phyloP scores from a whole-genome alignment of 2,888 invertebrate species.

The Apantesis nais region DNA sequence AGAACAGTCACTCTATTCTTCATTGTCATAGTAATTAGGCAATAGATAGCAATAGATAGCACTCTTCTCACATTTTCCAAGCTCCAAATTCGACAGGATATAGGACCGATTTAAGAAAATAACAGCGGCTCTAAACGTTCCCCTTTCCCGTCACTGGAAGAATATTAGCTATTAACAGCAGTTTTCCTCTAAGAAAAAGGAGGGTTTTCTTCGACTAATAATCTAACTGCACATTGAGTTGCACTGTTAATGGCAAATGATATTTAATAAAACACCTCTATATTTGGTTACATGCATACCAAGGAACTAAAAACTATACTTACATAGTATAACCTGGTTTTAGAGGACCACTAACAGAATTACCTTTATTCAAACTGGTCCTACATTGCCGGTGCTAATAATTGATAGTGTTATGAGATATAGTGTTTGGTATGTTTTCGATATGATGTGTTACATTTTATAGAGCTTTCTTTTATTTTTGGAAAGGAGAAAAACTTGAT shows the following conservation, averaged over 20 bases:
- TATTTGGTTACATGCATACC: background rate
- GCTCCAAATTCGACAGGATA: too few relatives aligned
- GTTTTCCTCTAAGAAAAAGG: background rate
- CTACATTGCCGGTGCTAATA: background rate
- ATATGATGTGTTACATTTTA: background rate
- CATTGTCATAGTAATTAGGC: background rate
- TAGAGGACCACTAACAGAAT: background rate
- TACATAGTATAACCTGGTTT: background rate
- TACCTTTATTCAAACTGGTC: background rate
- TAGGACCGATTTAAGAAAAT: background rate
- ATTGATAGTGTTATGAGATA: background rate
- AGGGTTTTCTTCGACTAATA: too few relatives aligned
- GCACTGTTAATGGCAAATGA: background rate
- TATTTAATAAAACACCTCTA: background rate
- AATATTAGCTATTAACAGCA: background rate
- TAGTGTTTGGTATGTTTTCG: background rate
- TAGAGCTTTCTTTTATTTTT: conserved; percentile 12
- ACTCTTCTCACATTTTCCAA: background rate
- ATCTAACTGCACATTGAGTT: background rate
- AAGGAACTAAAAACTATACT: background rate
- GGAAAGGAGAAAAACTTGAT: background rate
- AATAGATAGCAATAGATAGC: too few relatives aligned
- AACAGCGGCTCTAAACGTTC: background rate
- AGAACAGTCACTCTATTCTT: background rate
- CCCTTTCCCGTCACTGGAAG: background rate